Percentiles rank a stretch among this genome's conserved stretches.
These are phyloP conservation scores for Allacma fusca DNA, from an alignment of 2,888 invertebrate species.

Conservation along the genomic window DNA sequence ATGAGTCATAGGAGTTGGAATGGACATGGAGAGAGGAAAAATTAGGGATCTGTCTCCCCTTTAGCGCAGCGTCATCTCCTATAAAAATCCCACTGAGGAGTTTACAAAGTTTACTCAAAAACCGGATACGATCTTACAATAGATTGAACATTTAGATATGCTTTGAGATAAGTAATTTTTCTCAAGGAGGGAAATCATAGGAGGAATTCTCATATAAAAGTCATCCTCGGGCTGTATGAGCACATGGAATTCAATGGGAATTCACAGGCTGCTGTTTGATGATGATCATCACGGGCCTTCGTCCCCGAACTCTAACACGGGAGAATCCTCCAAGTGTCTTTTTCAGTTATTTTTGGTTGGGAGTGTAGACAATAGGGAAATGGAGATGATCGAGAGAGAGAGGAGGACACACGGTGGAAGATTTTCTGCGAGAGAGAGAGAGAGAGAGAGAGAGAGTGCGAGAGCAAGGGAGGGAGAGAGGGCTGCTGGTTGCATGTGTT, in stretches of 20 bases:
- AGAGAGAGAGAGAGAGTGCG: background rate
- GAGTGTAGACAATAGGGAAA: too few species aligned
- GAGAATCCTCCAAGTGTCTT: background rate
- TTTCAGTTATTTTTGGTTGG: constrained; percentile 2
- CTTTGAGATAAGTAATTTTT: background rate
- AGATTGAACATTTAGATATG: constrained; percentile 12
- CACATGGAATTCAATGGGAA: too few species aligned
- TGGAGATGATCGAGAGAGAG: background rate
- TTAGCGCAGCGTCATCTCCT: background rate
- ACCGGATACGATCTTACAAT: constrained; percentile 1
- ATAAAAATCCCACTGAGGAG: background rate
- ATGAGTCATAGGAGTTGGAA: background rate
- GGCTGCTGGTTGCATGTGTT: background rate
- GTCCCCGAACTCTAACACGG: too few species aligned
- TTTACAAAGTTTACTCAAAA: constrained; percentile 5
- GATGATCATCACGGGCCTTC: too few species aligned
- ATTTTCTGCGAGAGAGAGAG: background rate
- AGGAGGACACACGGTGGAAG: background rate
- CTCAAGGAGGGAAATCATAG: background rate
- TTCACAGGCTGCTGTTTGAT: too few species aligned
- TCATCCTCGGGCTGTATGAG: too few species aligned
- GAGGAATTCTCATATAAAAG: background rate
- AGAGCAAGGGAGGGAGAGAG: background rate
- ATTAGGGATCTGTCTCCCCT: background rate
- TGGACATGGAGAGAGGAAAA: background rate